Percentiles rank a stretch among this genome's conserved stretches.
Conservation (phyloP, 2,113 vertebrate species). For the Pelobates fuscus region DNA sequence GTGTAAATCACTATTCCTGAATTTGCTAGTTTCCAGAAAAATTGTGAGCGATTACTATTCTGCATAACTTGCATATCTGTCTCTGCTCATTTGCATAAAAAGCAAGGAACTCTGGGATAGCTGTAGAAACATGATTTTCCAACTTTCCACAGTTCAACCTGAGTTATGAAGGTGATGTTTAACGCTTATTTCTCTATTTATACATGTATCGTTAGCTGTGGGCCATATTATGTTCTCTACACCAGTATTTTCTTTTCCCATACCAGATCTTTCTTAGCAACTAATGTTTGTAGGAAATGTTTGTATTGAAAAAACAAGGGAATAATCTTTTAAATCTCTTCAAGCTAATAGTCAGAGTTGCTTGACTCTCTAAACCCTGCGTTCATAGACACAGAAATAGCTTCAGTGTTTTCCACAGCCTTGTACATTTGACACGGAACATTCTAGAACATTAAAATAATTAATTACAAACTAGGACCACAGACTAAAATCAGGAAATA, state of each 20-base stretch:
- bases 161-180: no score
- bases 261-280: background rate
- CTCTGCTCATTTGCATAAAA: no score
- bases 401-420: slow-evolving; percentile 8
- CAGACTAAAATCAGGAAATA: background rate
- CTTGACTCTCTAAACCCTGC: background rate
- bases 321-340: slow-evolving; percentile 14
- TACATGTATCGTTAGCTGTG: no score
- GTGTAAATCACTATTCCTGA: no score
- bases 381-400: slow-evolving; percentile 10
- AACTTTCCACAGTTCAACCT: no score
- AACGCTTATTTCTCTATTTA: no score
- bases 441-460: background rate
- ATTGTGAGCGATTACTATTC: no score
- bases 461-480: slow-evolving; percentile 4
- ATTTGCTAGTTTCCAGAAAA: no score
- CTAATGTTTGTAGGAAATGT: slow-evolving; percentile 17
- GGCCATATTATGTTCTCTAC: background rate
- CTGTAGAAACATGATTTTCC: no score
- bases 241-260: background rate
- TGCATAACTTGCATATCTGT: no score
- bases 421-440: background rate
- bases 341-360: background rate
- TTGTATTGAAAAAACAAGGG: background rate
- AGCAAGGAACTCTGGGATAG: no score